These are phyloP conservation scores for Nesidiocoris tenuis DNA, from an alignment of 2,888 invertebrate species.

Conservation along the genomic window DNA sequence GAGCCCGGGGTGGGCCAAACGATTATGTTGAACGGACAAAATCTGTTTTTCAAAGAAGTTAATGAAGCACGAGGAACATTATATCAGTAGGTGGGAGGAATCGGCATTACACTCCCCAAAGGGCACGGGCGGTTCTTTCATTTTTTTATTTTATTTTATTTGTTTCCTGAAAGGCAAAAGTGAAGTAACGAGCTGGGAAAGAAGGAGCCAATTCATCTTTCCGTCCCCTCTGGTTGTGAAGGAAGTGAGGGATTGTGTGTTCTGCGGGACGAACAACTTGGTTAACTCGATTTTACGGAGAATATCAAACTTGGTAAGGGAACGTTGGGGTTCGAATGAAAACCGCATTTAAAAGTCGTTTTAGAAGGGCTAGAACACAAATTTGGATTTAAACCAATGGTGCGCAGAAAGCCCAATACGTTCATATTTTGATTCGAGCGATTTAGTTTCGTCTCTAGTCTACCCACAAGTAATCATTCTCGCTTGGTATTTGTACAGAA, in stretches of 20 bases:
- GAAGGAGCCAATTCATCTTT: not conserved
- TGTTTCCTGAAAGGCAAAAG: not conserved
- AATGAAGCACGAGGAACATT: constrained; percentile 40
- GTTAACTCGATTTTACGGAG: not conserved
- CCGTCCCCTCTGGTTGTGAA: not conserved
- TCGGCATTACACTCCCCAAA: constrained; percentile 38
- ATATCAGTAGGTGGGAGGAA: constrained; percentile 25
- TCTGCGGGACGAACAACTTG: not conserved
- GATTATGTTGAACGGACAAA: constrained; percentile 41
- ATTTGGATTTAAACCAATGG: no score
- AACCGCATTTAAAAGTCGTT: not conserved
- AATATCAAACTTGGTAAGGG: not conserved
- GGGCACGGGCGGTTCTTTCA: constrained; percentile 31
- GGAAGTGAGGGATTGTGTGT: not conserved
- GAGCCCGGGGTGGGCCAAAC: constrained; percentile 5
- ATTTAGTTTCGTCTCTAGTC: no score
- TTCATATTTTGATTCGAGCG: no score
- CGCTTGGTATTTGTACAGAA: no score
- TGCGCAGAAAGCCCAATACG: no score
- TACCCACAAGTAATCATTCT: no score
- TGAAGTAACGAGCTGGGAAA: not conserved
- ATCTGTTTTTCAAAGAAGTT: constrained; percentile 38
- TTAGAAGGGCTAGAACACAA: no score
- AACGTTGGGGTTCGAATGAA: not conserved
- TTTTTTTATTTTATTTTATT: constrained; percentile 1